phyloP scores from a whole-genome alignment of 2,888 invertebrate genomes.

The Ceriagrion tenellum region DNA sequence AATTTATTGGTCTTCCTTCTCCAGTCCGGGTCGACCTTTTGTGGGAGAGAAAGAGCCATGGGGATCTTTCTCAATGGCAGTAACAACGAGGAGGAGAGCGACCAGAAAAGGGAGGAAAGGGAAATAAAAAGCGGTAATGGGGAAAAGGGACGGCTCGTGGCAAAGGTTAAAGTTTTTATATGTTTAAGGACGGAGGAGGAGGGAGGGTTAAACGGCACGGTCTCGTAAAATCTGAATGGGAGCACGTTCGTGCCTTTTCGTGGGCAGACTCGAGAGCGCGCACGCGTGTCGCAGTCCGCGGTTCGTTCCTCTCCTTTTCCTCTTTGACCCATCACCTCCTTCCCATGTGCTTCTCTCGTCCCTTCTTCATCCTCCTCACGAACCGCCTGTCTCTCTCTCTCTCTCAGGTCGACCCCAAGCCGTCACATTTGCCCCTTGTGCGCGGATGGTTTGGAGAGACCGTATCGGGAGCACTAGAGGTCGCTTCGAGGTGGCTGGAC shows the following conservation, averaged over 20 bases:
- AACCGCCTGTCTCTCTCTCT: background rate
- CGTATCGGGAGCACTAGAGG: slow-evolving; percentile 36
- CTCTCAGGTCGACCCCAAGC: background rate
- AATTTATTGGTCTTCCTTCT: background rate
- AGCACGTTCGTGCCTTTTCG: background rate
- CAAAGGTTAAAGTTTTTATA: slow-evolving; percentile 14
- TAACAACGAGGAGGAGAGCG: background rate
- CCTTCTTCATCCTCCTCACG: background rate
- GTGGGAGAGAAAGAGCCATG: too few relatives aligned
- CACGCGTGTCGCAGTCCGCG: background rate
- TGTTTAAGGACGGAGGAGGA: too few relatives aligned
- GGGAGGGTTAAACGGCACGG: background rate
- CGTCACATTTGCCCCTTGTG: background rate
- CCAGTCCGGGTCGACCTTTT: slow-evolving; percentile 30
- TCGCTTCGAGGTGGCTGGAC: background rate
- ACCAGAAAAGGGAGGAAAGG: background rate
- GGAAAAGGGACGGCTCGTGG: background rate
- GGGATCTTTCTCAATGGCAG: background rate
- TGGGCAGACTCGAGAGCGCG: background rate
- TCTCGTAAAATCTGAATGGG: slow-evolving; percentile 56
- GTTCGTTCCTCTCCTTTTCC: background rate
- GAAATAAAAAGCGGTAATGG: background rate
- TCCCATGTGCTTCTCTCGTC: background rate
- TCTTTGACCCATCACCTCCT: background rate
- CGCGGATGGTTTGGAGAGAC: slow-evolving; percentile 9